Base-by-base conservation (phyloP, 2,888 invertebrate species). In the Liposcelis brunnea region DNA sequence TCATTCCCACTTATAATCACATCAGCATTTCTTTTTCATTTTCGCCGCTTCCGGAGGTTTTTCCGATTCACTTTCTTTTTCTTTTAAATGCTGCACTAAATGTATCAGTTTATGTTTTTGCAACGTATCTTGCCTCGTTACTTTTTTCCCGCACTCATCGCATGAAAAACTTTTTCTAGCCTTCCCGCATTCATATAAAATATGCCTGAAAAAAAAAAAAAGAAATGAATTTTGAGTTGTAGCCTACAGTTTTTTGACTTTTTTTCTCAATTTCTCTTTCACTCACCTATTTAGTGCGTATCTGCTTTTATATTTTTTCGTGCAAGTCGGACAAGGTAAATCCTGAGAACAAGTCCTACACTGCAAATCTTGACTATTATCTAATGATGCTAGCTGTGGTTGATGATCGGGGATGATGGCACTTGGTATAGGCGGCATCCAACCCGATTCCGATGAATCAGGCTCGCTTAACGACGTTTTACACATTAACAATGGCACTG, bases 41-140 rank as follows among this genome's bases (percentile, higher is more conserved):
- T 26, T 26, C 8, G 8, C 26, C 26, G 26, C 4, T 26, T 26
- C 26, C 8, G 26, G n/a, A n/a, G n/a, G 26, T 26, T 26, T 26
- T 26, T 26, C 26, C 26, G 5, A 4, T 26, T 26, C 26, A 8
- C 5, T 26, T 26, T 40, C 40, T 19, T 40, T 6, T 21, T 40
- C 40, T 21, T 40, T 40, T 21, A 40, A 19, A 19, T 40, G 40
- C 19, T 40, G 40, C 19, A 40, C 40, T 12, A 40, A 18, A 19
- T 40, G 40, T 40, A 40, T 40, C 4, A 40, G 19, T 40, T 40
- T 40, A 19, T 40, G 40, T 18, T 40, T 40, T 21, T 40, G 40
- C 11, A 40, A 19, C 19, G 40, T 40, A 18, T 40, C 40, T 19
- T 40, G 40, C 19, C 40, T 14, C 19, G 40, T 40, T 5, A 40